Percentiles rank a stretch among this genome's conserved stretches.
phyloP scores from a whole-genome alignment of 2,113 vertebrate species.

The Heteronetta atricapilla region DNA sequence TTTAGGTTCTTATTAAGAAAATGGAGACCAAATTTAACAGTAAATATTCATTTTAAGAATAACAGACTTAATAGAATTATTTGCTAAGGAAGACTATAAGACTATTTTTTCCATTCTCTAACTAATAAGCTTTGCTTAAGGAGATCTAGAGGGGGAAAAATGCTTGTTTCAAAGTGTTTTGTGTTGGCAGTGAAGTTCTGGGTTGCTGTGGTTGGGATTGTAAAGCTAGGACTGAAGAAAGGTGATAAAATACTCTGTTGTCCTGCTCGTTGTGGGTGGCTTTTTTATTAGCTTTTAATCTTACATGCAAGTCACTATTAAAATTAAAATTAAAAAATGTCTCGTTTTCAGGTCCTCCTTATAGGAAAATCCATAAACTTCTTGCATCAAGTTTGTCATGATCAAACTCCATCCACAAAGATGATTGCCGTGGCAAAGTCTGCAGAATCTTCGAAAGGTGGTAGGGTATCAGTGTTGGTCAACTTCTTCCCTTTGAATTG shows the following conservation, averaged over 20 bases:
- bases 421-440: slow-evolving; percentile 87
- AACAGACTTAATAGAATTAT: background rate
- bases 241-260: background rate
- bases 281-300: background rate
- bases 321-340: background rate
- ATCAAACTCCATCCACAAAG: slow-evolving; percentile 90
- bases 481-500: background rate
- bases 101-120: background rate
- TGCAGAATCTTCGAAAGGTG: slow-evolving; percentile 88
- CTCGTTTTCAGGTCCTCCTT: slow-evolving; percentile 85
- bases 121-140: background rate
- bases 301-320: background rate
- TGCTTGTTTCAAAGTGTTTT: background rate
- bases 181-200: background rate
- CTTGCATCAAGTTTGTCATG: slow-evolving; percentile 97
- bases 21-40: background rate
- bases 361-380: slow-evolving; percentile 99
- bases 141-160: background rate
- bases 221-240: background rate
- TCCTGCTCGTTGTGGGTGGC: background rate
- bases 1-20: background rate
- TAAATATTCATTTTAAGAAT: background rate
- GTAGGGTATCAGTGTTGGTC: slow-evolving; percentile 66
- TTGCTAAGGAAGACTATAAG: background rate
- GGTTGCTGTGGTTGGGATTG: background rate